Evolutionary conservation across 2,113 vertebrate species (phyloP).

Genomic region (Campylomormyrus numenius): DNA sequence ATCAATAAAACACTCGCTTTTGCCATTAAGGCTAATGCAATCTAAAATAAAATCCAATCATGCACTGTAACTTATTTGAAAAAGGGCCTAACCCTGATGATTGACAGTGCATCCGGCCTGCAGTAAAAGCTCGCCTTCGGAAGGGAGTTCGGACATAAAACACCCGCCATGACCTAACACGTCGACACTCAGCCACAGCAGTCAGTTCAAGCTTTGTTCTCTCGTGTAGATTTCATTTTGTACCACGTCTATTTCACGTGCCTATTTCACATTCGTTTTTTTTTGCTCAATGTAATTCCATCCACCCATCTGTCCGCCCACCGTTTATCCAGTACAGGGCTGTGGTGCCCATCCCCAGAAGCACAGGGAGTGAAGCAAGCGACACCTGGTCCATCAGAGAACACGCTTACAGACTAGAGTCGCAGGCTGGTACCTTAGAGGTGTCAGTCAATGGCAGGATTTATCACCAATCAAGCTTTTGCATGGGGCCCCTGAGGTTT

Average conservation of each 20-base stretch:
- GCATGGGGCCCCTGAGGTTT: neutral
- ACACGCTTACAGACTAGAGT: neutral
- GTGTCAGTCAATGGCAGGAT: neutral
- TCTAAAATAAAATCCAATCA: slow-evolving; percentile 18
- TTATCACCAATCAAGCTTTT: neutral
- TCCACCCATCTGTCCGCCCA: neutral
- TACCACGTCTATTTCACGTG: neutral
- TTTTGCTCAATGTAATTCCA: neutral
- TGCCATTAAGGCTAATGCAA: slow-evolving; percentile 17
- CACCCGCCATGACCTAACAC: neutral
- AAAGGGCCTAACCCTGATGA: neutral
- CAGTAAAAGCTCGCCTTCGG: neutral
- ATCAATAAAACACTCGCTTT: slow-evolving; percentile 19
- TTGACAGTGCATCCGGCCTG: neutral
- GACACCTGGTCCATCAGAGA: neutral
- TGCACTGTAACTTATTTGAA: slow-evolving; percentile 13
- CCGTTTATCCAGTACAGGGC: neutral
- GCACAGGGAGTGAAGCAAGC: neutral
- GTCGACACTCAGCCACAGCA: neutral
- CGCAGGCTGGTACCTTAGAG: neutral
- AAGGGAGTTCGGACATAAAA: neutral
- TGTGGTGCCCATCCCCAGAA: neutral
- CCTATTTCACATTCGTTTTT: neutral
- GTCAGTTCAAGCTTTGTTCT: neutral
- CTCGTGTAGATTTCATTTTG: neutral